Evolutionary conservation across 2,888 invertebrate species (phyloP).

Genomic region (Drosophila eohydei): DNA sequence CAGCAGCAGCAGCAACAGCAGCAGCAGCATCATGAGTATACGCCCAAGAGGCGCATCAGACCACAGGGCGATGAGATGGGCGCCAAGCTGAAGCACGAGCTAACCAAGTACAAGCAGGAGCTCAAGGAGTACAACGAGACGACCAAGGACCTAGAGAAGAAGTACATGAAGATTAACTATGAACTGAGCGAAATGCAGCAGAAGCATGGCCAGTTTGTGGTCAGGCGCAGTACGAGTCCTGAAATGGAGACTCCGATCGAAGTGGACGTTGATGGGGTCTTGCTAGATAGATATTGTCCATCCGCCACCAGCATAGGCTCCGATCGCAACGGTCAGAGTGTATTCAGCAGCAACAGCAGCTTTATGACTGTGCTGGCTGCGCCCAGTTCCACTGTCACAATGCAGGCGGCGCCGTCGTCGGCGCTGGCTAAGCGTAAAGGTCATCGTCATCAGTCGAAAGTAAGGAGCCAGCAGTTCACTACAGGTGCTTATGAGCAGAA

Average conservation of each 20-base stretch:
- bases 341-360: constrained; percentile 66
- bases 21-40: no score
- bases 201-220: constrained; percentile 73
- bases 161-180: constrained; percentile 79
- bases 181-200: constrained; percentile 81
- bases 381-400: constrained; percentile 29
- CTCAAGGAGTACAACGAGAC: constrained; percentile 78
- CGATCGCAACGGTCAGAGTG: constrained; percentile 60
- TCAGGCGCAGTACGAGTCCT: constrained; percentile 33
- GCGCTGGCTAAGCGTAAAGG: not conserved
- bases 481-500: constrained; percentile 36
- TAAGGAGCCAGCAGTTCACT: constrained; percentile 16
- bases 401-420: constrained; percentile 21
- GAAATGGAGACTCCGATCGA: constrained; percentile 24
- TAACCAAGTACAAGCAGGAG: constrained; percentile 78
- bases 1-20: no score
- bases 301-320: constrained; percentile 63
- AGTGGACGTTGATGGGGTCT: constrained; percentile 25
- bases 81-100: constrained; percentile 70
- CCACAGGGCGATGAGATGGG: constrained; percentile 55
- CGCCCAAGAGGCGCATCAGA: not conserved
- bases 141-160: constrained; percentile 77
- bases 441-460: constrained; percentile 21
- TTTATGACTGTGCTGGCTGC: constrained; percentile 63
- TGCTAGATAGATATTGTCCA: constrained; percentile 21